Percentiles rank a stretch among this genome's conserved stretches.
These are phyloP conservation scores for Dipodomys merriami DNA, from an alignment of 2,113 vertebrate genomes.

Conservation along the genomic window DNA sequence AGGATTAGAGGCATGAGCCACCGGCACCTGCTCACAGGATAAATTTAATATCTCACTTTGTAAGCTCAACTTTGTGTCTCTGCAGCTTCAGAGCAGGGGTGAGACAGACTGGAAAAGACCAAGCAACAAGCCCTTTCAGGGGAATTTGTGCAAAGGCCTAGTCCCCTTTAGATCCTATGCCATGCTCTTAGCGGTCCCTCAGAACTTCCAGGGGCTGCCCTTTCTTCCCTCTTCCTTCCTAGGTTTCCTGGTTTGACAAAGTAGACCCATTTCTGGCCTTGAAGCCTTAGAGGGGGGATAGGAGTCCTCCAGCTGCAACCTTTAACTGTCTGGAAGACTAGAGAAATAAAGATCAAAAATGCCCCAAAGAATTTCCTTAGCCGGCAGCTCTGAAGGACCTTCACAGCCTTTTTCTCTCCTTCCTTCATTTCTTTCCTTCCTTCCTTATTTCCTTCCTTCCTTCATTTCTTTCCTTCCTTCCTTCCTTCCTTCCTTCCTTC, in stretches of 20 bases:
- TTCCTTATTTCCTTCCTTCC: too few relatives aligned
- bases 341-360: conserved; percentile 15
- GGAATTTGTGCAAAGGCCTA: background rate
- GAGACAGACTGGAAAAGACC: background rate
- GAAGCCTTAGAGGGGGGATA: background rate
- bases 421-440: too few relatives aligned
- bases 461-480: too few relatives aligned
- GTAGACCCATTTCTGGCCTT: conserved; percentile 6
- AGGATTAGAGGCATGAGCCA: too few relatives aligned
- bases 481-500: too few relatives aligned
- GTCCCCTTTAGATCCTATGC: background rate
- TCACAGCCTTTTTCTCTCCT: background rate
- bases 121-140: background rate
- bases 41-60: background rate
- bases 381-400: background rate
- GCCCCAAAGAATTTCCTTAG: conserved; percentile 30
- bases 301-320: background rate
- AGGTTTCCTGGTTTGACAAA: conserved; percentile 34
- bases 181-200: background rate
- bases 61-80: background rate
- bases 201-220: background rate
- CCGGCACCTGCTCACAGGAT: background rate
- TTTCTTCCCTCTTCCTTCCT: background rate
- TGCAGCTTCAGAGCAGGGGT: background rate
- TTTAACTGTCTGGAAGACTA: background rate